These are phyloP conservation scores for Microtus montanus DNA, from an alignment of 2,113 vertebrate species.

Conservation along the genomic window DNA sequence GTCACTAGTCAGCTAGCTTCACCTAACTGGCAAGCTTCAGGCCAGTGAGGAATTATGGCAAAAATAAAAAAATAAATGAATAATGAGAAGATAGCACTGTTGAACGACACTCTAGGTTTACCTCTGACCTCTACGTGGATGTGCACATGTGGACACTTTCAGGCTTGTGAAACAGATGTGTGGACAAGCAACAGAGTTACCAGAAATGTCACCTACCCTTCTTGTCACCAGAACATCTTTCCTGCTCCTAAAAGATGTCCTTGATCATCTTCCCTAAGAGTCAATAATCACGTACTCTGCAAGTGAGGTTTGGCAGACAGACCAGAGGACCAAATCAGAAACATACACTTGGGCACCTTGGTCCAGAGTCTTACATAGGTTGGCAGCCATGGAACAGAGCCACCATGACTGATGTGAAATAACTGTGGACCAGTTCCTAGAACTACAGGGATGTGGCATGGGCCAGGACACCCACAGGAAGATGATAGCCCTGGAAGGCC, in stretches of 20 bases:
- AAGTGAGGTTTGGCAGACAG: neutral
- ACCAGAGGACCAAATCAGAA: neutral
- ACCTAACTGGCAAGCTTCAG: neutral
- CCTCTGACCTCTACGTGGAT: neutral
- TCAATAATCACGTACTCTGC: neutral
- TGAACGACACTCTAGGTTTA: neutral
- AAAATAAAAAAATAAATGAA: neutral
- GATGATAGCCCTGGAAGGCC: neutral
- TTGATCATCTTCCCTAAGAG: constrained; percentile 48
- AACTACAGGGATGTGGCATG: neutral
- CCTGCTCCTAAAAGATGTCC: constrained; percentile 34
- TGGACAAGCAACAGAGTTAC: neutral
- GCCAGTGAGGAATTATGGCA: neutral
- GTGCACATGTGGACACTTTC: neutral
- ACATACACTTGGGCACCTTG: neutral
- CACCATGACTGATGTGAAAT: neutral
- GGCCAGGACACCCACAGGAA: neutral
- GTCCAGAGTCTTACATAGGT: neutral
- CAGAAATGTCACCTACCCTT: neutral
- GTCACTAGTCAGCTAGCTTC: neutral
- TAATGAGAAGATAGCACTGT: neutral
- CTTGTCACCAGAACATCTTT: neutral
- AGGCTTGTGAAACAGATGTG: neutral
- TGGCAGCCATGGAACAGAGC: neutral
- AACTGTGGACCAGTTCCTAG: neutral